Conservation (phyloP, 2,797 vertebrate species). For the Bradypodion pumilum region DNA sequence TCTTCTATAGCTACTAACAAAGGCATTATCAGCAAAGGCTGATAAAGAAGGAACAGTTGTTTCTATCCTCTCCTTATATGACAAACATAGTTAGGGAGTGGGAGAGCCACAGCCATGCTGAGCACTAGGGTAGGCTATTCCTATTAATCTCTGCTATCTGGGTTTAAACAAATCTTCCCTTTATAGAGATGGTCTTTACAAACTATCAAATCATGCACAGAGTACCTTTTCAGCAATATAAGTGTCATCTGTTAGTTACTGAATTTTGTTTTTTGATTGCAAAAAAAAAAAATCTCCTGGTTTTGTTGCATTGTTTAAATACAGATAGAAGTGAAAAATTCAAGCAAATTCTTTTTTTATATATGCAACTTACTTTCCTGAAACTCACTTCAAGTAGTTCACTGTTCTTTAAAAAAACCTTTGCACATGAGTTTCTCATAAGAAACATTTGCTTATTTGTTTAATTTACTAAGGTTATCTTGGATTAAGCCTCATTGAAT, state of each 20-base stretch:
- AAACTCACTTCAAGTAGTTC: too few species aligned
- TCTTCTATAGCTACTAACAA: background rate
- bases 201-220: background rate
- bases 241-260: background rate
- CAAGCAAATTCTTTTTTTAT: too few species aligned
- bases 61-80: background rate
- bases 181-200: background rate
- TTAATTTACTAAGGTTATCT: background rate
- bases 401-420: too few species aligned
- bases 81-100: background rate
- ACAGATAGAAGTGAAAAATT: too few species aligned
- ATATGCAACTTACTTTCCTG: too few species aligned
- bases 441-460: background rate
- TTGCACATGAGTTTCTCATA: background rate
- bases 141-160: background rate
- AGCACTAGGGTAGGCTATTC: background rate
- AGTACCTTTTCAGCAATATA: background rate
- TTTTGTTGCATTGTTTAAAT: too few species aligned
- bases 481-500: background rate
- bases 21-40: too few species aligned
- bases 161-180: background rate
- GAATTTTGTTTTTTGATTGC: too few species aligned
- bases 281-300: too few species aligned
- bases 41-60: background rate
- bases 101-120: background rate